These are phyloP conservation scores for Acanthurus leucopareius DNA, from an alignment of 2,797 vertebrate species.

Conservation along the genomic window DNA sequence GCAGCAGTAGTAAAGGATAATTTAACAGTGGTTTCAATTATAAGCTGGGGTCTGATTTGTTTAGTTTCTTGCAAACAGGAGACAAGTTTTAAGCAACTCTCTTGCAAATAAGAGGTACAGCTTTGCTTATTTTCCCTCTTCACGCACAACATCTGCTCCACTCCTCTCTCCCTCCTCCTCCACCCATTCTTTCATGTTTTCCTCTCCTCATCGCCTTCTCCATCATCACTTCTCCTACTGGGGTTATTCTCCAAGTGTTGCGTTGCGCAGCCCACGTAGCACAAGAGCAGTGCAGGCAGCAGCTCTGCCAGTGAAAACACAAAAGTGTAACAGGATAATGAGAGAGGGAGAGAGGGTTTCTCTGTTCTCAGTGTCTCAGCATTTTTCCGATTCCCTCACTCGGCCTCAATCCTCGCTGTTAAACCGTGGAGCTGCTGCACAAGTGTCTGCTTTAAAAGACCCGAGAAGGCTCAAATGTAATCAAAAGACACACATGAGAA, in stretches of 20 bases:
- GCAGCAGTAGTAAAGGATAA: neutral
- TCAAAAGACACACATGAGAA: neutral
- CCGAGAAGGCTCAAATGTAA: constrained; percentile 13
- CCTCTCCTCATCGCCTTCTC: constrained; percentile 60
- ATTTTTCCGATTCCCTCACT: constrained; percentile 62
- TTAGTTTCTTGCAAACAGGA: no score
- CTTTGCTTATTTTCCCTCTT: constrained; percentile 8
- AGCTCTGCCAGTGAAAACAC: constrained; percentile 82
- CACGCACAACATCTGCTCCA: constrained; percentile 50
- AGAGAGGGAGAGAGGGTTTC: constrained; percentile 67
- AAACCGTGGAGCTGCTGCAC: constrained; percentile 42
- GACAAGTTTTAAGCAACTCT: neutral
- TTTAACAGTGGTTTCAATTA: neutral
- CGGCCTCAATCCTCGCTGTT: constrained; percentile 44
- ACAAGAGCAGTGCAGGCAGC: constrained; percentile 39
- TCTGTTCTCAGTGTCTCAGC: constrained; percentile 72
- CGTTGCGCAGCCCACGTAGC: constrained; percentile 61
- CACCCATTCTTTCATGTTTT: constrained; percentile 60
- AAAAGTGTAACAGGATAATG: constrained; percentile 81
- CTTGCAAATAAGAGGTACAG: constrained; percentile 18
- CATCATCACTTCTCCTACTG: constrained; percentile 66
- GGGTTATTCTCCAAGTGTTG: constrained; percentile 63
- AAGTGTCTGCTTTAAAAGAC: constrained; percentile 22
- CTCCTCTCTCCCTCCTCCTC: constrained; percentile 39
- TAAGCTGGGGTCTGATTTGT: no score